Evolutionary conservation across 2,113 vertebrate species (phyloP), one percentile per base, ranked within the genome.

Genomic region (Tupaia tana): DNA sequence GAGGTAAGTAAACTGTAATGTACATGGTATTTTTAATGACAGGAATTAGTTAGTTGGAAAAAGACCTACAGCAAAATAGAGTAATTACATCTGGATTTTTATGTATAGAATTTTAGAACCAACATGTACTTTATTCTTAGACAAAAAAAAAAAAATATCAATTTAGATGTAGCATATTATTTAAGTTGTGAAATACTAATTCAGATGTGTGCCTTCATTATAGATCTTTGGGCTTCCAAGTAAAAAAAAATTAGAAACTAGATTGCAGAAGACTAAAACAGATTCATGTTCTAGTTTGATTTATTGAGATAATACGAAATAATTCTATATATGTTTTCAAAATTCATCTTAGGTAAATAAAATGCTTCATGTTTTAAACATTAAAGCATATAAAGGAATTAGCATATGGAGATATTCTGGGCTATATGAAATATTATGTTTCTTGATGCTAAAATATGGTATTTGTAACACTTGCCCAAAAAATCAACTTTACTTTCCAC

Each of bases 401-500:
- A 70, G 67, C 64, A 82, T 86, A 70, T 74, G 54, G 78, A 73
- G 43, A 5, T 64, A 63, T 91, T 78, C 59, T 78, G 58, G 56
- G 6, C 18, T 74, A 11, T 81, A 58, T 69, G 15, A 34, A 22
- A 88, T 94, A 22, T 69, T 29, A 10, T 78, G 85, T 96, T 86
- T 16, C 29, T 97, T 66, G 43, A 95, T 20, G 88, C n/a, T 11
- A 90, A 75, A 82, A 86, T 14, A 16, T 64, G 27, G 56, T 81
- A 88, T 83, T 90, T 83, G 70, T 83, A 13, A 79, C 95, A 54
- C 24, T 24, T 95, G 69, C 64, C 89, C 94, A 70, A 96, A 88
- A 93, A 90, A 52, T 90, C 43, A 94, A 91, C 91, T 95, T 94
- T 90, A 73, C 93, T 88, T 93, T 94, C 74, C 83, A 89, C 67